These are phyloP conservation scores for Cheilosia grossa DNA, from an alignment of 2,888 invertebrate species.

Conservation along the genomic window DNA sequence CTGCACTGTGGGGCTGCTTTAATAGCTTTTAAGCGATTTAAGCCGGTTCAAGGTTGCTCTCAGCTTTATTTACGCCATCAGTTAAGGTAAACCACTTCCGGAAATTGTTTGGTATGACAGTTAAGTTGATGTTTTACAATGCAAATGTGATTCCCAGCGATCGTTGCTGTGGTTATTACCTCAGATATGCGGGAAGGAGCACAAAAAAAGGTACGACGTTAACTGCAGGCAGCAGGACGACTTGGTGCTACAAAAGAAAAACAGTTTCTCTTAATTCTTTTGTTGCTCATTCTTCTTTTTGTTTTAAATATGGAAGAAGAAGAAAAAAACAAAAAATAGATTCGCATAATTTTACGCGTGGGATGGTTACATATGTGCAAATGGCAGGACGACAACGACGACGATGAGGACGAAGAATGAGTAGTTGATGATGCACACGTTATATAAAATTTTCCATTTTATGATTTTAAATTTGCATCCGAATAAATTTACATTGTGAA, in stretches of 20 bases:
- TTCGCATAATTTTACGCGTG: conserved; percentile 60
- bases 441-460: conserved; percentile 72
- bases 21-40: conserved; percentile 73
- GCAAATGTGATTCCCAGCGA: conserved; percentile 70
- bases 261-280: conserved; percentile 51
- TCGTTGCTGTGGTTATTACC: conserved; percentile 48
- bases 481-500: conserved; percentile 70
- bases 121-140: conserved; percentile 74
- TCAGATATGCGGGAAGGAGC: conserved; percentile 5
- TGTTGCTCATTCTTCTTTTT: conserved; percentile 2
- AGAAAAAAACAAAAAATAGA: conserved; percentile 30
- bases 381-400: conserved; percentile 34
- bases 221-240: conserved; percentile 23
- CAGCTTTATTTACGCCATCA: conserved; percentile 68
- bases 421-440: conserved; percentile 74
- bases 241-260: conserved; percentile 8
- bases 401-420: conserved; percentile 28
- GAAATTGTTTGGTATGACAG: conserved; percentile 73
- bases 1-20: conserved; percentile 39
- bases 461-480: conserved; percentile 74
- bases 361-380: conserved; percentile 49
- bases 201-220: conserved; percentile 43
- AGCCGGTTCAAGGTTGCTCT: conserved; percentile 66
- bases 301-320: not conserved
- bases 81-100: conserved; percentile 75